Conservation (phyloP, 2,797 vertebrate species). For the Arctocebus calabarensis region DNA sequence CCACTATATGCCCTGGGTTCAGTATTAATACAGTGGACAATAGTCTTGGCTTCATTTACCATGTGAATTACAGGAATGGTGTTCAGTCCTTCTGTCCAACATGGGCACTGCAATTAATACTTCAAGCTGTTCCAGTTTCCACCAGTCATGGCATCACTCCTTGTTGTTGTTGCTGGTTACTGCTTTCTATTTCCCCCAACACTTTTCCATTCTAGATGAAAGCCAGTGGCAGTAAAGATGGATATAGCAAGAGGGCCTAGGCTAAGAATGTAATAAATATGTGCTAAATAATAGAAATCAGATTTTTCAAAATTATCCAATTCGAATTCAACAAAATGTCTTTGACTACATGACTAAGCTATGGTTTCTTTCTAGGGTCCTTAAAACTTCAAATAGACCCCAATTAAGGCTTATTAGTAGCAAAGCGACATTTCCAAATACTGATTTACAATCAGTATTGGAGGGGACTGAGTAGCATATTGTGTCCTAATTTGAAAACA, state of each 20-base stretch:
- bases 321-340: conserved; percentile 44
- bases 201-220: not conserved
- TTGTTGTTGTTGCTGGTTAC: not conserved
- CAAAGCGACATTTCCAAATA: not conserved
- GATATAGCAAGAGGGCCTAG: not conserved
- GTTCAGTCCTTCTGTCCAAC: not conserved
- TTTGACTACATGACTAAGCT: not conserved
- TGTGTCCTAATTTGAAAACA: conserved; percentile 52
- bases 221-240: not conserved
- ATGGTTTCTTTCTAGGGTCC: not conserved
- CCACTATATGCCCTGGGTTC: no score
- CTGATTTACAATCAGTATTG: conserved; percentile 13
- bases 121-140: not conserved
- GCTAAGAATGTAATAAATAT: not conserved
- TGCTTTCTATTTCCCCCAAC: not conserved
- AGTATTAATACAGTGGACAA: not conserved
- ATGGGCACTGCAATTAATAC: not conserved
- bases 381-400: conserved; percentile 9
- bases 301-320: not conserved
- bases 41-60: conserved; percentile 8
- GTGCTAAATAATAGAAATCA: conserved; percentile 1
- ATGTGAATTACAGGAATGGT: not conserved
- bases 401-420: conserved; percentile 8
- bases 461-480: not conserved
- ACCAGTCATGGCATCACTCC: not conserved